These are phyloP conservation scores for Nemopilema nomurai DNA, from an alignment of 30 jellyfish, hydroid and myxozoan species.

Conservation along the genomic window DNA sequence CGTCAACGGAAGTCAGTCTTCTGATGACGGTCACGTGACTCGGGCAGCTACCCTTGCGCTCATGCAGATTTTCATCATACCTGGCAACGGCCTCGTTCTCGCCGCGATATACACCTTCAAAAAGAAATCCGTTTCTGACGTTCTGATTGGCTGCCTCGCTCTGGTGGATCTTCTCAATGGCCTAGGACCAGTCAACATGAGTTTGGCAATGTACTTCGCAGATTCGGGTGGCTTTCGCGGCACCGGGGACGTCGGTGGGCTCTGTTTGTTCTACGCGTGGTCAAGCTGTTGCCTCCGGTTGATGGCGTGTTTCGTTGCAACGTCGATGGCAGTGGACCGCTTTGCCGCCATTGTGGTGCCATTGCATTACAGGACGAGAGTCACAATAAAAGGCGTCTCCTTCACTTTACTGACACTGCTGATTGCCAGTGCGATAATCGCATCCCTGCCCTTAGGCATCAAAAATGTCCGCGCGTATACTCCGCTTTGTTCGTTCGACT, in stretches of 20 bases:
- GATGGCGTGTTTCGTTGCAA: conserved; percentile 69
- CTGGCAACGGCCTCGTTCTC: conserved; percentile 58
- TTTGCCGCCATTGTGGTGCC: conserved; percentile 67
- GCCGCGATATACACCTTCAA: conserved; percentile 35
- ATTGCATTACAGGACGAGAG: conserved; percentile 52
- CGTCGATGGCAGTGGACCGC: conserved; percentile 74
- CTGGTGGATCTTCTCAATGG: conserved; percentile 72
- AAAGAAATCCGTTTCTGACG: conserved; percentile 54
- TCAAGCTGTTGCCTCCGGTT: conserved; percentile 45
- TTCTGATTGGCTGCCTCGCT: conserved; percentile 67
- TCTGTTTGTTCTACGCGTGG: conserved; percentile 61
- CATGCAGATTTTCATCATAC: conserved; percentile 61
- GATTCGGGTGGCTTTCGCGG: conserved; percentile 37
- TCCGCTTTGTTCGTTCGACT: conserved; percentile 71
- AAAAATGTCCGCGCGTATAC: conserved; percentile 19
- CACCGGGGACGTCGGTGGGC: conserved; percentile 6
- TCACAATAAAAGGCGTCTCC: conserved; percentile 18
- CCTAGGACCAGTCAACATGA: conserved; percentile 75
- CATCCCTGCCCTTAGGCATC: conserved; percentile 63
- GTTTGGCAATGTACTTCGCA: conserved; percentile 46
- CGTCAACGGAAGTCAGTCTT: background rate
- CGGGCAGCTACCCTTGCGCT: conserved; percentile 52
- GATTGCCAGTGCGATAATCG: conserved; percentile 29
- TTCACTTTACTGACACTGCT: conserved; percentile 7
- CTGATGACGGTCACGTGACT: conserved; percentile 21